phyloP scores from a whole-genome alignment of 2,797 vertebrate genomes.

The Taeniopygia guttata region DNA sequence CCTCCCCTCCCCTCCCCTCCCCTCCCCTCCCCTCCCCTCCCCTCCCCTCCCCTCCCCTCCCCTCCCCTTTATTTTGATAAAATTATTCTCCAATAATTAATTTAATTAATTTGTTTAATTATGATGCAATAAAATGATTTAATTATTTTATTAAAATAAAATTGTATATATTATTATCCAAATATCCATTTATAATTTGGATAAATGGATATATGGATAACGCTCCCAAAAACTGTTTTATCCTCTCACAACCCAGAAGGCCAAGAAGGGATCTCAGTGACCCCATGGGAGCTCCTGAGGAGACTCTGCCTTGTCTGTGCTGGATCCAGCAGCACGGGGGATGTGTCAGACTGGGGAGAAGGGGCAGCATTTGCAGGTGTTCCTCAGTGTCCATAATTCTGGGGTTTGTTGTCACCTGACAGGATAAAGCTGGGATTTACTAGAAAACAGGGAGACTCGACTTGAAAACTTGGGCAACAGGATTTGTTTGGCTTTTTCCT shows the following conservation, averaged over 20 bases:
- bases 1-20: too few species aligned
- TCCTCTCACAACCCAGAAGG: background rate
- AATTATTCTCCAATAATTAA: background rate
- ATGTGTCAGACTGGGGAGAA: background rate
- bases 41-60: too few species aligned
- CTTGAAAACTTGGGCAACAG: background rate
- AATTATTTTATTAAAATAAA: background rate
- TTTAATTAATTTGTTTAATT: background rate
- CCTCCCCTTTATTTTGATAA: background rate
- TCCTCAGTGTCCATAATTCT: background rate
- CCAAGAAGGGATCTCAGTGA: background rate
- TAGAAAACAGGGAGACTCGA: background rate
- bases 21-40: too few species aligned
- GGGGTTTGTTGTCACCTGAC: background rate
- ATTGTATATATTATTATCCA: too few species aligned
- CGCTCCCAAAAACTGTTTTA: background rate
- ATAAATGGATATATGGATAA: background rate
- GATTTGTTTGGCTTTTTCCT: background rate
- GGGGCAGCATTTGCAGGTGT: background rate
- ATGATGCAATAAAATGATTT: background rate
- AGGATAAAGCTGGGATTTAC: background rate
- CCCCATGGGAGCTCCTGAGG: background rate
- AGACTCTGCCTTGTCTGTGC: background rate
- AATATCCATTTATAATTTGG: background rate
- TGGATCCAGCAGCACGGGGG: background rate